Base-by-base conservation (phyloP, 2,797 vertebrate species). In the Chiloscyllium punctatum region DNA sequence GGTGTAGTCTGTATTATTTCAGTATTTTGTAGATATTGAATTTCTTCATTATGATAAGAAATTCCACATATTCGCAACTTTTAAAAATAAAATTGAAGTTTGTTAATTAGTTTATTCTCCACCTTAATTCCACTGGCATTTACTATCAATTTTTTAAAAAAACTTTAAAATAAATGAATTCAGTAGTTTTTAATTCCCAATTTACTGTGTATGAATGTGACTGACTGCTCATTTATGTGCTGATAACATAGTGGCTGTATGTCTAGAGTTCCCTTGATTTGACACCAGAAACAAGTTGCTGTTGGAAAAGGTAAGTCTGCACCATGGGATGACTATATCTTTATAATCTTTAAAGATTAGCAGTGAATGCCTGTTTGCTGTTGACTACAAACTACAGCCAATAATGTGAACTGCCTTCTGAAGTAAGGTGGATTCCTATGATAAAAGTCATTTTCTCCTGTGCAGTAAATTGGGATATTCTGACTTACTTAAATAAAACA, bases 401-500 rank as follows among this genome's bases (percentile, higher is more conserved):
- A 25, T 23, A 48, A 62, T 42, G 68, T 68, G 6, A 9, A 68
- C 68, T 23, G 68, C 18, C n/a, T 21, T 23, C 21, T 25, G 33
- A 8, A 18, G 21, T 69, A 69, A 69, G 68, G 69, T 92, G n/a
- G 57, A 92, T 92, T 92, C n/a, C n/a, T 42, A n/a, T 37, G 66
- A 23, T 21, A 92, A 92, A 92, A 69, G 7, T 66, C 9, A 69
- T 92, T 68, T 68, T 68, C n/a, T 92, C 8, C 62, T n/a, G n/a
- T 92, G 62, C 18, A 23, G 66, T 9, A 69, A 42, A 92, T 92
- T 7, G 37, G 37, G 66, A 92, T 68, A 42, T 69, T 92, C 66
- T 92, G 90, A 92, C 37, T 68, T 37, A n/a, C n/a, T 92, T 92
- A 92, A 66, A 92, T 91, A 18, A 92, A n/a, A 92, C 62, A 84